Evolutionary conservation across 2,113 vertebrate species (phyloP), one percentile per base, ranked within the genome.

Genomic region (Cichladusa arquata): DNA sequence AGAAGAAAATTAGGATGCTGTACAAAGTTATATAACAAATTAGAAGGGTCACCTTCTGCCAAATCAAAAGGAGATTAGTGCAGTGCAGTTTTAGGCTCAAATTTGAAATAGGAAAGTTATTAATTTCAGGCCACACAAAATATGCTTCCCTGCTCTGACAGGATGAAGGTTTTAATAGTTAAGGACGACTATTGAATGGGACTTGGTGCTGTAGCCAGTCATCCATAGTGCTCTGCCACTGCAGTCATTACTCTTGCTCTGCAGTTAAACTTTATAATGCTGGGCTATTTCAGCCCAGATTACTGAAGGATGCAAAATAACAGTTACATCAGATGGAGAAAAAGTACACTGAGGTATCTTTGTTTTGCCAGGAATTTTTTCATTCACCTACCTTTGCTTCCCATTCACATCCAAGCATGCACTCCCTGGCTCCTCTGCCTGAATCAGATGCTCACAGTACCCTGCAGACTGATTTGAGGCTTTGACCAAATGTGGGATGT

Each of bases 171-270:
- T 96, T 81, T 76, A 91, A 81, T 34, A 96, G 58, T 45, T 92
- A 86, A 92, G 61, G 69, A 81, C 79, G 67, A 61, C 18, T 91
- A 40, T 28, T 87, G 89, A 95, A 85, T 15, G 34, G n/a, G 73
- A 66, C 74, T 84, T 90, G 25, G 1, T 94, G 92, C 78, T 56
- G 74, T 86, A 65, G 69, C 64, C 92, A 79, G 38, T 60, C 95
- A 96, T 87, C 77, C 92, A 48, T 69, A 90, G 47, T 76, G 62
- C 74, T 97, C 82, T 92, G 82, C 71, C 67, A 57, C 57, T 82
- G 92, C 85, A 93, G 83, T 73, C 84, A 86, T 71, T 88, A 90
- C 79, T 97, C 86, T 96, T 90, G 50, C 62, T 45, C 54, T 92
- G 66, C 90, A 95, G 92, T 88, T 89, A 92, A 87, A 53, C 50